Percentiles rank a stretch among this genome's conserved stretches.
These are phyloP conservation scores for Disparrhopalites patrizii DNA, from an alignment of 2,888 invertebrate species.

Conservation along the genomic window DNA sequence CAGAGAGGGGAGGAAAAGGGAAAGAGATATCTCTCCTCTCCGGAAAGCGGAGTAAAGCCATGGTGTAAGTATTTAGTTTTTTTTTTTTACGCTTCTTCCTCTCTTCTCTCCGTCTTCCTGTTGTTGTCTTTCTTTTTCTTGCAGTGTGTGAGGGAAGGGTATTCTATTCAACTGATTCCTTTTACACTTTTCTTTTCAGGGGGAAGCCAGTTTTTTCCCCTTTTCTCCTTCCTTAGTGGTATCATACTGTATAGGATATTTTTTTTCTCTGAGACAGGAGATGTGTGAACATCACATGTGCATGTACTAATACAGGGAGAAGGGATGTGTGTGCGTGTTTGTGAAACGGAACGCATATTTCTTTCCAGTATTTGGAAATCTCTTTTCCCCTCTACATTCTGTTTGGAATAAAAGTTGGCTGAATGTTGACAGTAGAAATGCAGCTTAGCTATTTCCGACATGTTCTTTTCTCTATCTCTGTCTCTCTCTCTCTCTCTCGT, in stretches of 20 bases:
- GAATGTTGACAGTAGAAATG: slow-evolving; percentile 21
- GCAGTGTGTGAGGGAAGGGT: slow-evolving; percentile 5
- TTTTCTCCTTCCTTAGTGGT: neutral
- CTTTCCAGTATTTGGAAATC: neutral
- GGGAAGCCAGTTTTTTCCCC: neutral
- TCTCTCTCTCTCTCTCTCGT: too few relatives aligned
- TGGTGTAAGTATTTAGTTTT: slow-evolving; percentile 22
- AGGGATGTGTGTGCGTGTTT: too few relatives aligned
- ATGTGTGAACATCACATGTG: too few relatives aligned
- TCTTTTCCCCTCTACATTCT: slow-evolving; percentile 12
- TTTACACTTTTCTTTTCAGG: neutral
- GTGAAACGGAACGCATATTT: neutral
- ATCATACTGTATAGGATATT: neutral
- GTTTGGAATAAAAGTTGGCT: slow-evolving; percentile 22
- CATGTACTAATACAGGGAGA: too few relatives aligned
- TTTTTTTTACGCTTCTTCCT: slow-evolving; percentile 7
- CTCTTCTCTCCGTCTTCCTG: slow-evolving; percentile 5
- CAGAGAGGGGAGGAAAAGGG: too few relatives aligned
- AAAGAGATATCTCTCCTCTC: too few relatives aligned
- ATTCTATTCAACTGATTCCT: slow-evolving; percentile 6
- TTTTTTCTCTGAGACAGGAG: too few relatives aligned
- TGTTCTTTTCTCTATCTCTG: too few relatives aligned
- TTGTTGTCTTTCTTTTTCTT: neutral
- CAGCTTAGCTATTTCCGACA: slow-evolving; percentile 11
- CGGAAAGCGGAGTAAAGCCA: too few relatives aligned